Percentiles rank a stretch among this genome's conserved stretches.
phyloP scores from a whole-genome alignment of 2,113 vertebrate species.

The Sterna hirundo region DNA sequence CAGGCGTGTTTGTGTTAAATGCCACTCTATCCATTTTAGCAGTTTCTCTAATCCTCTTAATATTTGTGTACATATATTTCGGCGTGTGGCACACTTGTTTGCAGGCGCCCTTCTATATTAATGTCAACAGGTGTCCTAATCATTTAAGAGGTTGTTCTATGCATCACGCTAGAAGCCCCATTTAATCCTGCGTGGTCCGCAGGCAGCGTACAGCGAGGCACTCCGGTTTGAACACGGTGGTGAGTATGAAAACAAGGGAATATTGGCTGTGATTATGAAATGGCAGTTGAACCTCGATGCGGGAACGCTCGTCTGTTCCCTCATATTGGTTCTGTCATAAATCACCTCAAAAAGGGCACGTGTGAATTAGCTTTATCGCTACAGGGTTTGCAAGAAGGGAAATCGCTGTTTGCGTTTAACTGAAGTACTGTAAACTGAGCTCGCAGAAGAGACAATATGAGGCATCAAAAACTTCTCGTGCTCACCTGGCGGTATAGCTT shows the following conservation, averaged over 20 bases:
- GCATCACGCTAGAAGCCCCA: background rate
- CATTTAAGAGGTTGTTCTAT: background rate
- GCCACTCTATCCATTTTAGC: background rate
- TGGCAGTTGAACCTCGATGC: background rate
- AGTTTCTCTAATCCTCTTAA: background rate
- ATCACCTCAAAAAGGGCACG: background rate
- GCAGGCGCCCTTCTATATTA: background rate
- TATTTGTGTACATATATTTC: background rate
- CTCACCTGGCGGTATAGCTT: background rate
- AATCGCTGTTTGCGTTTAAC: background rate
- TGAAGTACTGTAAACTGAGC: background rate
- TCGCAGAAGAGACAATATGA: background rate
- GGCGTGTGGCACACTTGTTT: background rate
- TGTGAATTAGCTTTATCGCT: background rate
- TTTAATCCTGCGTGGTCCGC: background rate
- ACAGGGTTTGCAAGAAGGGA: background rate
- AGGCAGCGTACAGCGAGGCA: background rate
- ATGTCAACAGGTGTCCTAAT: slow-evolving; percentile 55
- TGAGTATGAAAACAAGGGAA: background rate
- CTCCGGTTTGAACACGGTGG: accelerated
- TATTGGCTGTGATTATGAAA: background rate
- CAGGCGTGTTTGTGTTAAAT: background rate
- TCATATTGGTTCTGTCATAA: background rate
- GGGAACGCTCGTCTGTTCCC: background rate
- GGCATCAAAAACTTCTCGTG: background rate